Percentiles rank a stretch among this genome's conserved stretches.
Evolutionary conservation across 2,888 invertebrate species (phyloP).

Genomic region (Sphaeridia pumilis): DNA sequence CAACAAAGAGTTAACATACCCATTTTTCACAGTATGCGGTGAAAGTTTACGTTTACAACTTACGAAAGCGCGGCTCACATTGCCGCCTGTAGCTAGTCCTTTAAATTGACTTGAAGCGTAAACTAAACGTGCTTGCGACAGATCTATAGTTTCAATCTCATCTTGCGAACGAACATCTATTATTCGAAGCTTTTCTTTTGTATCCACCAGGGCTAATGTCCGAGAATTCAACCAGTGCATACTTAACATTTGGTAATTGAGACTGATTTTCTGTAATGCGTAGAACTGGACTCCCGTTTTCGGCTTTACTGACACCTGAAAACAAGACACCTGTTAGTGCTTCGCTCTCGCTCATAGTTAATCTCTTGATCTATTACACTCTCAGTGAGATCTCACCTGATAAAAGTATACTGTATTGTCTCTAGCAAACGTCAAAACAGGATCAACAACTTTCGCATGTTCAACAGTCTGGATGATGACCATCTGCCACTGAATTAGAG

Average conservation of each 20-base stretch:
- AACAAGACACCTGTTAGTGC: conserved; percentile 15
- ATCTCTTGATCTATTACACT: not conserved
- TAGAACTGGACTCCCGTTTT: conserved; percentile 49
- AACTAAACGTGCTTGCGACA: conserved; percentile 66
- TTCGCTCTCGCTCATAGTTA: too few species aligned
- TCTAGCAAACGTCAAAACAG: conserved; percentile 79
- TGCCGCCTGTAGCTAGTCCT: conserved; percentile 89
- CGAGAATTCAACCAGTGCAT: conserved; percentile 70
- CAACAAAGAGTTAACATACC: conserved; percentile 9
- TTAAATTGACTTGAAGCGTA: conserved; percentile 79
- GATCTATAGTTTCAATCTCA: conserved; percentile 69
- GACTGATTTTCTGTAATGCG: conserved; percentile 57
- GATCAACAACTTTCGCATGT: conserved; percentile 57
- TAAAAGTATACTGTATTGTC: conserved; percentile 75
- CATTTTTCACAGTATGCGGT: too few species aligned
- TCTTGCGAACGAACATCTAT: conserved; percentile 80
- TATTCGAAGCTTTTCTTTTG: conserved; percentile 70
- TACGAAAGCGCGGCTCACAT: conserved; percentile 67
- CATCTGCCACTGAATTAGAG: conserved; percentile 85
- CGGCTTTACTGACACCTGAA: conserved; percentile 46
- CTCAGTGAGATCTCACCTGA: conserved; percentile 44
- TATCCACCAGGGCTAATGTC: conserved; percentile 73
- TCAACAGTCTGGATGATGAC: conserved; percentile 64
- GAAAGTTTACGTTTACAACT: conserved; percentile 23
- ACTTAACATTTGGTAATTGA: conserved; percentile 59